Conservation (phyloP, 2,113 vertebrate species). For the Pluvianellus socialis region DNA sequence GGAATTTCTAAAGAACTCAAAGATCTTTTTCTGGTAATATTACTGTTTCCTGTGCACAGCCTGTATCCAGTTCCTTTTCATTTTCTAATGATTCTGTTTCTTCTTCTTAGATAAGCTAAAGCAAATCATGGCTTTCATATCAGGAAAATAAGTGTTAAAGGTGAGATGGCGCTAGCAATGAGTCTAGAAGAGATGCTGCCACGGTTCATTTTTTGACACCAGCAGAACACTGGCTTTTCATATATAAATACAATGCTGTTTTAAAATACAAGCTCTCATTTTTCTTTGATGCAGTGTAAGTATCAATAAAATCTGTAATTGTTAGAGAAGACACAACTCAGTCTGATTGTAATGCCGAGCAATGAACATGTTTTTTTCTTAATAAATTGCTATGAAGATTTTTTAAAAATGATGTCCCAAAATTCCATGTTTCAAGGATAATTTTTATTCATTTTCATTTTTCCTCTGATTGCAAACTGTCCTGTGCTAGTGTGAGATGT, state of each 20-base stretch:
- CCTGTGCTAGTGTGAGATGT: neutral
- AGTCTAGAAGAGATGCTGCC: slow-evolving; percentile 85
- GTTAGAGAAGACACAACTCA: neutral
- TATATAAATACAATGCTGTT: neutral
- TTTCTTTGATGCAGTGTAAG: neutral
- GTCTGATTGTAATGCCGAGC: neutral
- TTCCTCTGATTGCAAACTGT: neutral
- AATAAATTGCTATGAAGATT: neutral
- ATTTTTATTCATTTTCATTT: neutral
- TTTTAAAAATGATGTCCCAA: neutral
- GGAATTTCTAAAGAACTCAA: neutral
- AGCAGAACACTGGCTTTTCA: neutral
- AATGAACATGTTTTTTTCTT: neutral
- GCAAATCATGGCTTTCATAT: slow-evolving; percentile 83
- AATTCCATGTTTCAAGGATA: neutral
- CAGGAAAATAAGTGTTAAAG: slow-evolving; percentile 82
- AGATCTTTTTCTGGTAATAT: neutral
- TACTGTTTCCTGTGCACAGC: neutral
- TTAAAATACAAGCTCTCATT: neutral
- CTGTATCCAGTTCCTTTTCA: neutral
- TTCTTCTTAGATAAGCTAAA: slow-evolving; percentile 80
- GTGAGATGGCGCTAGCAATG: slow-evolving; percentile 80
- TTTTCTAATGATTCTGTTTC: neutral
- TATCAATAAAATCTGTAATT: neutral
- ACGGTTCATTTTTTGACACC: slow-evolving; percentile 66